Base-by-base conservation (phyloP, 30 jellyfish, hydroid and myxozoan species). In the Aurelia aurita region DNA sequence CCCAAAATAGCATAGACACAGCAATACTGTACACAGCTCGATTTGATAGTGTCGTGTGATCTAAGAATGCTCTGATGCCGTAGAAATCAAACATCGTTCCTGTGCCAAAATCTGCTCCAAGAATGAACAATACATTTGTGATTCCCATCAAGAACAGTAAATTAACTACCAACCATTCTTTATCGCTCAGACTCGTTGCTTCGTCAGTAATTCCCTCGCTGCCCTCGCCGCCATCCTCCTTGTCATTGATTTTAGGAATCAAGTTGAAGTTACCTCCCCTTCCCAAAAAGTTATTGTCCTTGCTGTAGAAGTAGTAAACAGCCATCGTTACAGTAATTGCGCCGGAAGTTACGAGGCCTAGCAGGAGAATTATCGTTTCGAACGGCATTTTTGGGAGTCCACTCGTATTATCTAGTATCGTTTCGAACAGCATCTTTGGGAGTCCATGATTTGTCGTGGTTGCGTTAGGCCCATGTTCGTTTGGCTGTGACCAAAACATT, bases 261-360 rank as follows among this genome's bases (percentile, higher is more conserved):
- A 80, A 28, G 6, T 65, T 31, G 25, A 66, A 80, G n/a, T 74
- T 65, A 28, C 58, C 72, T 35, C 32, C 20, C 34, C 43, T 20
- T 15, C 64, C 69, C 5, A 73, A 63, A 66, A 63, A 66, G 7
- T 51, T 58, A 32, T 66, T 66, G 4, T 28, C 21, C 29, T 64
- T 64, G 53, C 57, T 47, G 90, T 80, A 80, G 63, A 80, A 80
- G 46, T 80, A 80, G 16, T 28, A 6, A 19, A 80, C 55, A 25
- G 82, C 82, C 90, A 80, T 80, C 25, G 90, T 35, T 12, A 80
- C 90, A 8, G 82, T 80, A 32, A 80, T 29, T 9, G 90, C 90
- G 28, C 79, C 82, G 20, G 90, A 80, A 7, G 54, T 15, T 39
- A 81, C 81, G 29, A 80, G 82, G 81, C 81, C 90, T 15, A 80